Percentiles rank a stretch among this genome's conserved stretches.
Conservation (phyloP, 2,797 vertebrate genomes). For the Pitangus sulphuratus region DNA sequence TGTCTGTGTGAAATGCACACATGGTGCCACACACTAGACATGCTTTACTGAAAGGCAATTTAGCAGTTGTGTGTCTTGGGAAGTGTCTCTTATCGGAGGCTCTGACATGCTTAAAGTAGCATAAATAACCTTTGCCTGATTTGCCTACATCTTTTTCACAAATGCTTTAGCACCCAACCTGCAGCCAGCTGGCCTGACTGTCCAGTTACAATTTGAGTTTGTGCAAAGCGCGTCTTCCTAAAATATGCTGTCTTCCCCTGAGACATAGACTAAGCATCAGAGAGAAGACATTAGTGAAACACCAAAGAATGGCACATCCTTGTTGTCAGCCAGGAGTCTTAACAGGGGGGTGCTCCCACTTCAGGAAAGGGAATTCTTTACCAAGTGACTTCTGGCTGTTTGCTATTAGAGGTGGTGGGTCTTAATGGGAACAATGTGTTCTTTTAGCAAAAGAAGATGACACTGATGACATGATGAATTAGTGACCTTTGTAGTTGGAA, state of each 20-base stretch:
- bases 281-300: neutral
- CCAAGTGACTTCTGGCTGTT: neutral
- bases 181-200: neutral
- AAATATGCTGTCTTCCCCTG: neutral
- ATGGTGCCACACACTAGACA: neutral
- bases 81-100: neutral
- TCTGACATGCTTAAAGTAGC: neutral
- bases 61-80: neutral
- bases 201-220: neutral
- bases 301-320: neutral
- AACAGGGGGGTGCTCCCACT: neutral
- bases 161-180: neutral
- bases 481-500: neutral
- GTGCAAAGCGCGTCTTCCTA: neutral
- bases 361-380: neutral
- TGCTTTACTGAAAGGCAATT: neutral
- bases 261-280: neutral
- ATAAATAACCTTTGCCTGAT: neutral
- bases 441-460: neutral
- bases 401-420: neutral
- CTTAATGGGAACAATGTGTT: neutral
- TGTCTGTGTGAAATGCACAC: rapidly evolving
- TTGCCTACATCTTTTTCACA: neutral
- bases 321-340: neutral
- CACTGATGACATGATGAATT: neutral